Base-by-base conservation (phyloP, 2,888 invertebrate species). In the Perithous albicinctus region DNA sequence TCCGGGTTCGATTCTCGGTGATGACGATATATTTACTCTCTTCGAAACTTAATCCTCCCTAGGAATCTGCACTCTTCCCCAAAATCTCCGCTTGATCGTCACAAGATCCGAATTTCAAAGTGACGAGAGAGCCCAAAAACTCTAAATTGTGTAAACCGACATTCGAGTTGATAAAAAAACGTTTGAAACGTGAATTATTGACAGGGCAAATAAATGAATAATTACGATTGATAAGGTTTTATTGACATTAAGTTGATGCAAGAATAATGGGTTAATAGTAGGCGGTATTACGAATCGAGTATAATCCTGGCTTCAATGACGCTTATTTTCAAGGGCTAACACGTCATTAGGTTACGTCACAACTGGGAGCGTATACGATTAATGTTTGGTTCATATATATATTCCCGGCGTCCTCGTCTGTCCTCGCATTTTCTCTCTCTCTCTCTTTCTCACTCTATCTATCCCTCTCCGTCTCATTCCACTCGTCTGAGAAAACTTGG, bases 261-360 rank as follows among this genome's bases (percentile, higher is more conserved):
- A n/a, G n/a, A n/a, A n/a, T n/a, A n/a, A n/a, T n/a, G n/a, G n/a
- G n/a, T n/a, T n/a, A n/a, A n/a, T 12, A 7, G 51, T 59, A 4
- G 41, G 7, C 35, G 46, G 8, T 15, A 38, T 6, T 23, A 46
- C 54, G 56, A 56, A 64, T 64, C 32, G 26, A 56, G 10, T 32
- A 46, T n/a, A n/a, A 67, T 59, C 35, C 12, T 20, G 29, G 43
- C 61, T 41, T 20, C 66, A 75, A 70, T 43, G 64, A 82, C 56
- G 75, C 78, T 75, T 59, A 70, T 66, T 77, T 77, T 80, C 64
- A 64, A 66, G 66, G 51, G 75, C 66, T 69, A 2, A 43, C 76
- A 15, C 51, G 51, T 72, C 64, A 67, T 73, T 73, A 10, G 20
- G 74, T 82, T 82, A 73, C 81, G 70, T 72, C 82, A 78, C 26